These are phyloP conservation scores for Camponotus pennsylvanicus DNA, from an alignment of 1,140 invertebrate genomes.

Conservation along the genomic window DNA sequence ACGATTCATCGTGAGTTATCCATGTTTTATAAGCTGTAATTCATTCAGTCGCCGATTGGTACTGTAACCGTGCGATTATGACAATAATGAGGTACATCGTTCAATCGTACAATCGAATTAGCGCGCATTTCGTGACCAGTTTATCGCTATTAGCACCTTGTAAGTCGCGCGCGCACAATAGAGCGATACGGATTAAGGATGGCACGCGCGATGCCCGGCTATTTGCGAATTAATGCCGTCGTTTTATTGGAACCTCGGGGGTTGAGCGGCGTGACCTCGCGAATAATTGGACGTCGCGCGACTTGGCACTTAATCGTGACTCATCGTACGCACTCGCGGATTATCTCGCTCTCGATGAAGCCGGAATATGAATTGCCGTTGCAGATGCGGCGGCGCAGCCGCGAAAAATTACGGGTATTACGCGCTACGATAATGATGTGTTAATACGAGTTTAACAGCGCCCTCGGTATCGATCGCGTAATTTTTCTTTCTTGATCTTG, in stretches of 20 bases:
- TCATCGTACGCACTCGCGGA: conserved; percentile 72
- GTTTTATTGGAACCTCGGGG: conserved; percentile 74
- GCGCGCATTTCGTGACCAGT: conserved; percentile 50
- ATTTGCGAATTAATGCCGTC: conserved; percentile 71
- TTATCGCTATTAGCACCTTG: conserved; percentile 58
- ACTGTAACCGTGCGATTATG: conserved; percentile 44
- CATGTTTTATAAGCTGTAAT: conserved; percentile 24
- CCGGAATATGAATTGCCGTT: conserved; percentile 56
- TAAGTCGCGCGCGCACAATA: conserved; percentile 68
- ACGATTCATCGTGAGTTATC: not conserved
- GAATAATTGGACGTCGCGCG: conserved; percentile 76
- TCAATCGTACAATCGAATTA: conserved; percentile 60
- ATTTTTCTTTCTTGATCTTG: not conserved
- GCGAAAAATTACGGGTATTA: conserved; percentile 50
- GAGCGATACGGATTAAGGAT: conserved; percentile 72
- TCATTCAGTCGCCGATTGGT: conserved; percentile 13
- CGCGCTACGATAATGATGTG: conserved; percentile 46
- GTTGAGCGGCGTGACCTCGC: conserved; percentile 78
- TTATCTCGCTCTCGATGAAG: conserved; percentile 73
- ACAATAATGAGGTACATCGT: conserved; percentile 49
- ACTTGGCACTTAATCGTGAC: conserved; percentile 76
- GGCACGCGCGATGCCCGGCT: conserved; percentile 15
- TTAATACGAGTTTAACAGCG: conserved; percentile 46
- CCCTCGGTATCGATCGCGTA: conserved; percentile 31
- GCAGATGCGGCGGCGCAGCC: not conserved